Percentiles rank a stretch among this genome's conserved stretches.
Conservation (phyloP, 2,888 invertebrate genomes). For the Drosophila meridiana region DNA sequence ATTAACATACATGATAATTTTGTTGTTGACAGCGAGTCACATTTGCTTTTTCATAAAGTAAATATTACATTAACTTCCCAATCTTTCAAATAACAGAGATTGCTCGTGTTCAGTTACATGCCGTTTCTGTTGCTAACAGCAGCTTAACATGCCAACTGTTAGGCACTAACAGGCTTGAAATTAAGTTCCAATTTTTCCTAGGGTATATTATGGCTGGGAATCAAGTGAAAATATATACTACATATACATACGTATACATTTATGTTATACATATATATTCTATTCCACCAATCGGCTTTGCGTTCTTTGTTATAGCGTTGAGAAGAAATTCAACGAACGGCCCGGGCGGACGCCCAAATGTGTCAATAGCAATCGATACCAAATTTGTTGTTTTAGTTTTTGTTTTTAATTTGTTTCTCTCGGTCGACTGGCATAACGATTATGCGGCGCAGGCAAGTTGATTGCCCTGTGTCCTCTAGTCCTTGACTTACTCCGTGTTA, state of each 20-base stretch:
- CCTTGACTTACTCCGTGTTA: constrained; percentile 15
- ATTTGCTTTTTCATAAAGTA: constrained; percentile 3
- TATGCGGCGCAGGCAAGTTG: constrained; percentile 47
- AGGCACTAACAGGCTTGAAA: no score
- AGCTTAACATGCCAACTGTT: neutral
- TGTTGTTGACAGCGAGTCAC: neutral
- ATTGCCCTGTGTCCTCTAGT: constrained; percentile 12
- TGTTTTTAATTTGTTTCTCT: constrained; percentile 42
- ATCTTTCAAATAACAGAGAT: neutral
- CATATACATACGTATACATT: neutral
- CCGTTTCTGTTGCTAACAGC: neutral
- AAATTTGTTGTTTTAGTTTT: constrained; percentile 65
- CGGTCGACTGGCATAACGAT: constrained; percentile 37
- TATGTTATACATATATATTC: neutral
- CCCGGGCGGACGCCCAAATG: constrained; percentile 38
- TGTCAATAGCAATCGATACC: constrained; percentile 77
- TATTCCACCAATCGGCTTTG: constrained; percentile 37
- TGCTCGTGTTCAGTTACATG: neutral
- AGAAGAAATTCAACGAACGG: constrained; percentile 13
- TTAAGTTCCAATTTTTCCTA: neutral
- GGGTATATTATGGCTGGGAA: constrained; percentile 24
- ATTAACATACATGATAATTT: constrained; percentile 10
- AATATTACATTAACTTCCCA: neutral
- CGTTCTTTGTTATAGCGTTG: constrained; percentile 35
- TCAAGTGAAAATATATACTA: neutral